phyloP scores from a whole-genome alignment of 2,797 vertebrate genomes.

The Decapterus maruadsi region DNA sequence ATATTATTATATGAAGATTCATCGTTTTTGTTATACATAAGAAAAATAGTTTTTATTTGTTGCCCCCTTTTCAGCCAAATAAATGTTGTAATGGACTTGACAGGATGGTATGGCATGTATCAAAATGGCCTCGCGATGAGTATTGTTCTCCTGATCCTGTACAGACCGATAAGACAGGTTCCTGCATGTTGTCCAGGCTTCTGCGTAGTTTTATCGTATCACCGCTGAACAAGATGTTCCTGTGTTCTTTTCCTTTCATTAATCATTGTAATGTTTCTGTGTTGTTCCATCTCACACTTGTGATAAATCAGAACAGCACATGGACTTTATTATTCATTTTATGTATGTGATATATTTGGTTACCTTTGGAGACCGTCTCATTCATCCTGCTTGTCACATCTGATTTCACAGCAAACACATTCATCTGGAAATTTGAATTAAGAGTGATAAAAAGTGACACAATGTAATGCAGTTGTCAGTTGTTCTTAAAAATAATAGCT shows the following conservation, averaged over 20 bases:
- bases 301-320: slow-evolving; percentile 39
- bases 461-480: slow-evolving; percentile 8
- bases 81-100: not conserved
- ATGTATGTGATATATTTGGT: slow-evolving; percentile 39
- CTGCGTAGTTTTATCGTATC: slow-evolving; percentile 36
- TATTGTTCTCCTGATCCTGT: not conserved
- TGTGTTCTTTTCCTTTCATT: slow-evolving; percentile 18
- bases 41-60: no score
- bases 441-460: slow-evolving; percentile 24
- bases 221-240: slow-evolving; percentile 23
- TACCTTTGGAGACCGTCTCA: slow-evolving; percentile 22
- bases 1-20: no score
- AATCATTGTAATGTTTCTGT: slow-evolving; percentile 37
- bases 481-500: slow-evolving; percentile 6
- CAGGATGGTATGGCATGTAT: not conserved
- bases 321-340: slow-evolving; percentile 55
- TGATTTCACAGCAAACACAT: slow-evolving; percentile 18
- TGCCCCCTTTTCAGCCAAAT: not conserved
- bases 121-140: not conserved
- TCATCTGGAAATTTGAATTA: slow-evolving; percentile 18
- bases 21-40: no score
- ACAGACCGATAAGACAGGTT: not conserved
- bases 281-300: slow-evolving; percentile 32
- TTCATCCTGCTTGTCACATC: slow-evolving; percentile 29
- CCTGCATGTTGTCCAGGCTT: slow-evolving; percentile 6